Evolutionary conservation across 2,797 vertebrate genomes (phyloP).

Genomic region (Bufotes viridis): DNA sequence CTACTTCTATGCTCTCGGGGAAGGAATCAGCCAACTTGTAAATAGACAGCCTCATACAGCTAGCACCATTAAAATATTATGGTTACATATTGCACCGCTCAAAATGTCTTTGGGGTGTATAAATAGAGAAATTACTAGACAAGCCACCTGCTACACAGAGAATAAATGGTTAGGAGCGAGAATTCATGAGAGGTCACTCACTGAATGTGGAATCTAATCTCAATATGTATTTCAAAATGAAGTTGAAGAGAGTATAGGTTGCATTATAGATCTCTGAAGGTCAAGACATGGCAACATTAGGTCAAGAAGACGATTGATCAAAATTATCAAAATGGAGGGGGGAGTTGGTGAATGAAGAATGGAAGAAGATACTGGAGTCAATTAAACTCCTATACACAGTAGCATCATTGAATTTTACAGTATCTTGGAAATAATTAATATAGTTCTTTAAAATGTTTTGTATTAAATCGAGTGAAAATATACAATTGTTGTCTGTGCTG

Average conservation of each 20-base stretch:
- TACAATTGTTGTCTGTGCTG: no score
- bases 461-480: no score
- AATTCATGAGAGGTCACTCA: conserved; percentile 16
- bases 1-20: conserved; percentile 38
- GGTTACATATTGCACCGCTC: conserved; percentile 58
- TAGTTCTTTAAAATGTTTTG: no score
- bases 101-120: conserved; percentile 56
- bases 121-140: conserved; percentile 56
- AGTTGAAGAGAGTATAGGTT: not conserved
- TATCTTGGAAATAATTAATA: no score
- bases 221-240: not conserved
- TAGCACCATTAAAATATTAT: conserved; percentile 52
- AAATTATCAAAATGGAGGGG: not conserved
- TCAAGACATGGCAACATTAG: not conserved
- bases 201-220: not conserved
- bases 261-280: not conserved
- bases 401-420: no score
- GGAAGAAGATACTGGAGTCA: no score
- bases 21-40: conserved; percentile 48
- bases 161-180: conserved; percentile 1
- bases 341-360: no score
- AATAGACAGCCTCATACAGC: conserved; percentile 47
- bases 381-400: no score
- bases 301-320: not conserved
- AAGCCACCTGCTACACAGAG: conserved; percentile 54